Evolutionary conservation across 1,140 invertebrate species (phyloP).

Genomic region (Scaptomyza pallida): DNA sequence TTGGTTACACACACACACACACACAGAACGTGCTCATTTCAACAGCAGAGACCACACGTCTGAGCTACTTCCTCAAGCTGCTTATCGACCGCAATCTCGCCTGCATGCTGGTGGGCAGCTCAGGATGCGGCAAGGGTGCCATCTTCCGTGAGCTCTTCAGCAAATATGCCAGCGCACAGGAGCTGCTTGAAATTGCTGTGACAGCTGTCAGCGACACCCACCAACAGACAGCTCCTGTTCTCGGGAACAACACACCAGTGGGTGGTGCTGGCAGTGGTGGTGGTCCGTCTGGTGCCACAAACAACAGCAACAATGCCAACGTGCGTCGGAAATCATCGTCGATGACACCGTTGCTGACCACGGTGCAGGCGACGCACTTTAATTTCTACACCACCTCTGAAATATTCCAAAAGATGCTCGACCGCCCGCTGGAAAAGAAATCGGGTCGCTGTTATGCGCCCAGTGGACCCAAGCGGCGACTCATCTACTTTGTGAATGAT

Average conservation of each 20-base stretch:
- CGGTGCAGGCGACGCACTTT: slow-evolving; percentile 94
- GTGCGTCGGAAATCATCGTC: slow-evolving; percentile 59
- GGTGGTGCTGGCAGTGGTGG: not conserved
- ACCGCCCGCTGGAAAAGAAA: slow-evolving; percentile 97
- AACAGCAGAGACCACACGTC: slow-evolving; percentile 94
- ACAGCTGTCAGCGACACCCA: slow-evolving; percentile 47
- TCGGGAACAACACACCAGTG: not conserved
- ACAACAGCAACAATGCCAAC: slow-evolving; percentile 7
- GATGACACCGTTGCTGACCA: slow-evolving; percentile 63
- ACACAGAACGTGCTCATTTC: slow-evolving; percentile 90
- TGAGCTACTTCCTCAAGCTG: slow-evolving; percentile 95
- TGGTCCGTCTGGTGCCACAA: not conserved
- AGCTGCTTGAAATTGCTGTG: slow-evolving; percentile 70
- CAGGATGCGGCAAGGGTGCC: slow-evolving; percentile 95
- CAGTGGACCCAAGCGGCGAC: slow-evolving; percentile 91
- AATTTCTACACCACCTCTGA: slow-evolving; percentile 98
- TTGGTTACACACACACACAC: slow-evolving; percentile 10
- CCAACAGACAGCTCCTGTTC: slow-evolving; percentile 10
- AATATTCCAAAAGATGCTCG: slow-evolving; percentile 95
- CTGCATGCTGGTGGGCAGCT: slow-evolving; percentile 95
- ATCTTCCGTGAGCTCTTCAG: slow-evolving; percentile 93
- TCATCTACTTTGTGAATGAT: slow-evolving; percentile 98
- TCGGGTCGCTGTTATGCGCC: slow-evolving; percentile 96
- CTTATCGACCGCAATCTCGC: slow-evolving; percentile 92
- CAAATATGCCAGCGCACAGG: slow-evolving; percentile 83